Evolutionary conservation across 2,888 invertebrate species (phyloP), one percentile per base, ranked within the genome.

Genomic region (Dasypogon diadema): DNA sequence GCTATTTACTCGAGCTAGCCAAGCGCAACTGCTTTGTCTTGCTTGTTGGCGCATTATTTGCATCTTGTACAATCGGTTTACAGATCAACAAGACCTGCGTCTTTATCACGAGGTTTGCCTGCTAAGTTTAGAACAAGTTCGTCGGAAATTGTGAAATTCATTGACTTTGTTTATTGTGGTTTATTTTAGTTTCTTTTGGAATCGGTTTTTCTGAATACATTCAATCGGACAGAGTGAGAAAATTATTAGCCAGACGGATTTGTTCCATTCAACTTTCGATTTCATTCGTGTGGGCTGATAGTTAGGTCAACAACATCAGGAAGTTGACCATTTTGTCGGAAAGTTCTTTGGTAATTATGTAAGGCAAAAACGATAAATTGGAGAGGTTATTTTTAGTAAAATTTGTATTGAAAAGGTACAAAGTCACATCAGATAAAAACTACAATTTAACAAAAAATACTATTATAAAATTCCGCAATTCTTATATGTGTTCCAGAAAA

Each of bases 261-360:
- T 22, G 22, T 65, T 65, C 16, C 65, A 65, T 65, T 65, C 65
- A 65, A 65, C 65, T 65, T 65, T 65, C 56, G 12, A 30, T 56
- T 26, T 26, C 56, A 26, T 26, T 18, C 34, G 54, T 12, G 30
- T 70, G 24, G 70, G 30, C 30, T 24, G 24, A 10, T 24, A 54
- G 70, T 18, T 70, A n/a, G 70, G 70, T 54, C 70, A 51, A 70
- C 26, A 30, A 30, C 54, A 34, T 30, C 51, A 30, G 70, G 30
- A 70, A 60, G 37, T 60, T 12, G 48, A 18, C 48, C 3, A n/a
- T 1, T 2, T n/a, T 24, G 24, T 70, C 26, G 16, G 37, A 54
- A 51, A 12, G 18, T 21, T 54, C 30, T 21, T 70, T 34, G 54
- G 51, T 30, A 70, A 16, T 34, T 51, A 46, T 54, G 30, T 48